Base-by-base conservation (phyloP, 2,888 invertebrate species). In the Harpalus rubripes region DNA sequence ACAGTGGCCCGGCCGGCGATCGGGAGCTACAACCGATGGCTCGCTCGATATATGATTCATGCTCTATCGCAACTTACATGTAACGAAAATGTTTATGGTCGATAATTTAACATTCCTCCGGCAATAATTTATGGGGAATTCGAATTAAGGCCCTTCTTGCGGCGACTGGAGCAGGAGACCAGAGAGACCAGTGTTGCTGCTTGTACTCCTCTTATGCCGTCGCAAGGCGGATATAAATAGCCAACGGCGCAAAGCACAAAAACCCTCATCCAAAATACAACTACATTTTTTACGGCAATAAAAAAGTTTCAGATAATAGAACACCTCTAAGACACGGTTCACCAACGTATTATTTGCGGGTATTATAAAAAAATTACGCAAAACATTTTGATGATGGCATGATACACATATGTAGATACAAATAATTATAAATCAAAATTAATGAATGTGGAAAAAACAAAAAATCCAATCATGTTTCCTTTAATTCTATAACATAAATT, bases 1-100 rank as follows among this genome's bases (percentile, higher is more conserved):
- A 74, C 78, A 74, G 78, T 76, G 78, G 84, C 63, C 65, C 76
- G 61, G 41, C 41, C 80, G 41, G 32, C 39, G 58, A 58, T 58
- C 78, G 26, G 78, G 16, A 78, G 56, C 78, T 78, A 58, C 80
- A 41, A 59, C 32, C 59, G 58, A 79, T 58, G 58, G 22, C 44
- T 15, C 15, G 81, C 16, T 81, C 85, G 72, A 85, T 85, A 85
- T 85, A 85, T 85, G 85, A 85, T 85, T 85, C 85, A 85, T 85
- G 68, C 85, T 81, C 85, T 85, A 85, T 85, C 80, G 85, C 80
- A 80, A 85, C 80, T 85, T 80, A 85, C 85, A 85, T 85, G 85
- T 85, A 85, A 85, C 85, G 85, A 85, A 85, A 85, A 85, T 85
- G 85, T 85, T 85, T 85, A 85, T 85, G 80, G 85, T 58, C 85